phyloP scores from a whole-genome alignment of 2,113 vertebrate genomes.

The Plecturocebus donacophilus region DNA sequence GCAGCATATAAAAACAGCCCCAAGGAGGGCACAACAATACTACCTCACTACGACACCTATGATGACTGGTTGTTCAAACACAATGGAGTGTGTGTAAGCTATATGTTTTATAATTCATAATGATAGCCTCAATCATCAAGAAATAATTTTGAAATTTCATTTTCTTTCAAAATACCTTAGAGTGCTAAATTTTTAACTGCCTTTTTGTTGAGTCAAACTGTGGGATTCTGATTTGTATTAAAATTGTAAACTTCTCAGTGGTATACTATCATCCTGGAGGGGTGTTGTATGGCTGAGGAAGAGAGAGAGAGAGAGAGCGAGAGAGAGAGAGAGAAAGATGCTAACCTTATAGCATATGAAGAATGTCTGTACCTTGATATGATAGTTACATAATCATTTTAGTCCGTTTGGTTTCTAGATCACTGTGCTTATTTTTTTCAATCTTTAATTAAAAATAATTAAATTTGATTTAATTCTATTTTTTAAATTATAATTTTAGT shows the following conservation, averaged over 20 bases:
- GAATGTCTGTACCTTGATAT: slow-evolving; percentile 67
- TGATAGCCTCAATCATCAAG: neutral
- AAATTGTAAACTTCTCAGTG: slow-evolving; percentile 80
- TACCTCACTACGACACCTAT: slow-evolving; percentile 92
- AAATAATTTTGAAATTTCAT: slow-evolving; percentile 70
- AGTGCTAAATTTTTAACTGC: slow-evolving; percentile 82
- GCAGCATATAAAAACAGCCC: slow-evolving; percentile 91
- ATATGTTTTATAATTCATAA: neutral
- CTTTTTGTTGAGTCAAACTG: slow-evolving; percentile 73
- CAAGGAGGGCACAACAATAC: slow-evolving; percentile 85
- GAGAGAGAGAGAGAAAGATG: neutral
- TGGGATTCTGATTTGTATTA: slow-evolving; percentile 73
- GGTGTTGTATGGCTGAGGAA: slow-evolving; percentile 67
- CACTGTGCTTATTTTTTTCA: slow-evolving; percentile 60
- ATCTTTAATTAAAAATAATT: slow-evolving; percentile 65
- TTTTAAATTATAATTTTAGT: slow-evolving; percentile 57
- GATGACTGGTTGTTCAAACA: slow-evolving; percentile 88
- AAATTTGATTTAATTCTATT: slow-evolving; percentile 59
- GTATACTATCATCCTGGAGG: slow-evolving; percentile 80
- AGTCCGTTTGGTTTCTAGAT: slow-evolving; percentile 75
- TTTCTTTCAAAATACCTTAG: slow-evolving; percentile 62
- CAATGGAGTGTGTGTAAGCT: slow-evolving; percentile 71
- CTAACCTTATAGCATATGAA: slow-evolving; percentile 46
- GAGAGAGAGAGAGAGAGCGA: too few species aligned
- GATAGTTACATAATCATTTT: slow-evolving; percentile 65